These are phyloP conservation scores for Diachrysia chrysitis DNA, from an alignment of 2,888 invertebrate genomes.

Conservation along the genomic window DNA sequence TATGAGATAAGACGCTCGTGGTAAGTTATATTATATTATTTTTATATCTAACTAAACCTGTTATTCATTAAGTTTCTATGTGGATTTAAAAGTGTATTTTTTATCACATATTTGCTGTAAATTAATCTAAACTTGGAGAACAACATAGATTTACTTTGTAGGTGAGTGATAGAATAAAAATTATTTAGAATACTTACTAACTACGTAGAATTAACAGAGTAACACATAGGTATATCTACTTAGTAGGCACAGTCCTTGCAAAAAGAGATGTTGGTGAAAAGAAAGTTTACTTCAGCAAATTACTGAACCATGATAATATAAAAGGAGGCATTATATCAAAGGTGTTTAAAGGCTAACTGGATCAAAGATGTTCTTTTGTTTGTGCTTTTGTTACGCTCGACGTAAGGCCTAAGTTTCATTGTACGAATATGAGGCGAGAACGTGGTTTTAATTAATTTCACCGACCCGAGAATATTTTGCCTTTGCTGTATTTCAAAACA, in stretches of 20 bases:
- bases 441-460: conserved; percentile 41
- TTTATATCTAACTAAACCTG: neutral
- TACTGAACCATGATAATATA: neutral
- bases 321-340: conserved; percentile 6
- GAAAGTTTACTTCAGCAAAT: neutral
- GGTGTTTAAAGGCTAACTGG: neutral
- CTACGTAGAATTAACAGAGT: too few relatives aligned
- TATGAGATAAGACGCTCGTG: neutral
- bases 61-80: neutral
- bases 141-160: too few relatives aligned
- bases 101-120: neutral
- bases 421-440: conserved; percentile 14
- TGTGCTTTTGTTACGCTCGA: conserved; percentile 5
- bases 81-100: neutral
- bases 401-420: conserved; percentile 11
- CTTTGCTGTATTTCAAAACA: conserved; percentile 28
- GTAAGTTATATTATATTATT: neutral
- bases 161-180: too few relatives aligned
- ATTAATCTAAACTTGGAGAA: too few relatives aligned
- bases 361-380: conserved; percentile 21
- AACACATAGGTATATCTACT: neutral
- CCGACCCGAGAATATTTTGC: conserved; percentile 13
- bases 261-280: neutral
- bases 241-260: neutral
- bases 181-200: too few relatives aligned